Conservation (phyloP, 35 echinoderm and acorn worm species). For the Lytechinus pictus region DNA sequence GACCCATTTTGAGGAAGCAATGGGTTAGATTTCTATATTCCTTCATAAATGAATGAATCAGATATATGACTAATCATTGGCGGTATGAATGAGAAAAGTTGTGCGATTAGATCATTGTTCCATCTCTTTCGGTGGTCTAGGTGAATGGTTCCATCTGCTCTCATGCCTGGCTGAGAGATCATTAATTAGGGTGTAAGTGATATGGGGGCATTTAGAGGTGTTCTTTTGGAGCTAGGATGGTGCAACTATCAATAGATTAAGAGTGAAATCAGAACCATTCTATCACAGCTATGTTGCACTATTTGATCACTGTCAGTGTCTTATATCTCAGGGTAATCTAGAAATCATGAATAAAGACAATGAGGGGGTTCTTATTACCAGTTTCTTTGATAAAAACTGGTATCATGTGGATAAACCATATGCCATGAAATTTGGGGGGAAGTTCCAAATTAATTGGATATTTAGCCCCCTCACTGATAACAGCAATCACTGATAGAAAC, state of each 20-base stretch:
- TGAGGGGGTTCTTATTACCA: neutral
- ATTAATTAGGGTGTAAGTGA: conserved; percentile 13
- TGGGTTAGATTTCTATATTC: neutral
- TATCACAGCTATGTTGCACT: neutral
- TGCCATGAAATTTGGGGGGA: neutral
- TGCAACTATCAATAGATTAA: neutral
- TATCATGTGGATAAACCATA: neutral
- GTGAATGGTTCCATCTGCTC: conserved; percentile 1
- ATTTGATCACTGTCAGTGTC: neutral
- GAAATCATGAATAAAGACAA: conserved; percentile 14
- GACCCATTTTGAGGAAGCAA: conserved; percentile 1
- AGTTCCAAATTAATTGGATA: neutral
- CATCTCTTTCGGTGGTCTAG: neutral
- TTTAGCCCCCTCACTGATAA: neutral
- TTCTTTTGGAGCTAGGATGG: neutral
- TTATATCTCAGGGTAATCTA: neutral
- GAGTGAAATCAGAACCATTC: neutral
- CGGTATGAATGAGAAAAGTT: conserved; percentile 6
- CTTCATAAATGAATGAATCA: conserved; percentile 2
- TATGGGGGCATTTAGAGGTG: neutral
- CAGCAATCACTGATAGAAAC: neutral
- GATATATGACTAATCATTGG: conserved; percentile 13
- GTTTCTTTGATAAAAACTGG: neutral
- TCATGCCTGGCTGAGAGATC: neutral
- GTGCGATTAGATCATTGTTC: conserved; percentile 1